Evolutionary conservation across 2,888 invertebrate genomes (phyloP).

Genomic region (Lottia scabra): DNA sequence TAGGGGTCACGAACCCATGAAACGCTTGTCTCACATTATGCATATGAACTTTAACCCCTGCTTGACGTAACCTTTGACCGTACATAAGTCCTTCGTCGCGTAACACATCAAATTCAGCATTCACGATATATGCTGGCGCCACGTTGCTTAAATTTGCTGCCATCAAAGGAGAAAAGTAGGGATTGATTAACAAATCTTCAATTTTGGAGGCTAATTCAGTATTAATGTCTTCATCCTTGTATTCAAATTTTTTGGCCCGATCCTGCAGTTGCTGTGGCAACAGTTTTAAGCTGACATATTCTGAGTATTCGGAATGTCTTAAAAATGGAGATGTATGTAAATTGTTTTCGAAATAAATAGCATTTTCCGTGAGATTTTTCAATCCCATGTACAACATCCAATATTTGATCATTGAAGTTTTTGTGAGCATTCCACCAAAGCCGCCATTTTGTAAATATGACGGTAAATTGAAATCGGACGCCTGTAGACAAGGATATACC

Average conservation of each 20-base stretch:
- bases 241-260: neutral
- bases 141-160: conserved; percentile 32
- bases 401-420: conserved; percentile 30
- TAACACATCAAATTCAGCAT: conserved; percentile 38
- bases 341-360: conserved; percentile 17
- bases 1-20: neutral
- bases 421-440: conserved; percentile 27
- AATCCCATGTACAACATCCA: conserved; percentile 33
- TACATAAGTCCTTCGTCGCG: conserved; percentile 40
- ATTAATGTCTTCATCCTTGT: conserved; percentile 2
- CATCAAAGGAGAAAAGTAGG: conserved; percentile 37
- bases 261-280: conserved; percentile 51
- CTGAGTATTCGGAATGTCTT: conserved; percentile 19
- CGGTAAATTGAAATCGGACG: conserved; percentile 60
- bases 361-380: neutral
- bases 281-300: neutral
- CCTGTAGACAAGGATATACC: conserved; percentile 40
- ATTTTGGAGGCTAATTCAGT: neutral
- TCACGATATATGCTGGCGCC: conserved; percentile 36
- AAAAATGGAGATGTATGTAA: conserved; percentile 23
- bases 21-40: neutral
- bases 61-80: conserved; percentile 29
- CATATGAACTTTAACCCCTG: conserved; percentile 13
- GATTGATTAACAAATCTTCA: conserved; percentile 24
- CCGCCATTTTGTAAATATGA: conserved; percentile 35